Evolutionary conservation across 2,797 vertebrate species (phyloP).

Genomic region (Characodon lateralis): DNA sequence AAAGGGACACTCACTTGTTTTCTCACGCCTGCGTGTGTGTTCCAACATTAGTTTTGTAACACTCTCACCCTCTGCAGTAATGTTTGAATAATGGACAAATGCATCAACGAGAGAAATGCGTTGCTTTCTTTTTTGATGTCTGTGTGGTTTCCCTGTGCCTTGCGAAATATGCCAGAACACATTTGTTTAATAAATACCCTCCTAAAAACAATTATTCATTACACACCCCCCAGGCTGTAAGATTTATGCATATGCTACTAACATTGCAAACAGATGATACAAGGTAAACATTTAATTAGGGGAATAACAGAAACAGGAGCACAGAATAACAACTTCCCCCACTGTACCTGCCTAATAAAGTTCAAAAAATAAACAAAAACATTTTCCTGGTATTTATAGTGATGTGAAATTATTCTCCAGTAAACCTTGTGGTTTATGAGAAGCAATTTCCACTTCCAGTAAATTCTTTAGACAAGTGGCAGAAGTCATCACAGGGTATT

Average conservation of each 20-base stretch:
- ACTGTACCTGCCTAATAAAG: neutral
- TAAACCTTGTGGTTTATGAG: constrained; percentile 28
- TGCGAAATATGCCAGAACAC: constrained; percentile 64
- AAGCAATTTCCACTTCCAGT: constrained; percentile 29
- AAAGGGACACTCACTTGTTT: constrained; percentile 80
- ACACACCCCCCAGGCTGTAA: constrained; percentile 33
- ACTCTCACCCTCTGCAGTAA: neutral
- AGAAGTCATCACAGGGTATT: neutral
- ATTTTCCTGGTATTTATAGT: constrained; percentile 30
- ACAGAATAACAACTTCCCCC: constrained; percentile 17
- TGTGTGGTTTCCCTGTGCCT: constrained; percentile 18
- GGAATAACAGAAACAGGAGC: constrained; percentile 9
- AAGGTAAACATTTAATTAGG: constrained; percentile 1
- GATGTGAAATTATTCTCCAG: constrained; percentile 36
- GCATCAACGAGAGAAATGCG: constrained; percentile 2
- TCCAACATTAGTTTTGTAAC: neutral
- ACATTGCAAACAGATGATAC: constrained; percentile 43
- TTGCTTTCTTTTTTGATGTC: constrained; percentile 18
- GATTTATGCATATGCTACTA: constrained; percentile 52
- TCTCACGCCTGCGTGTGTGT: constrained; percentile 28
- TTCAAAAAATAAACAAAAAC: constrained; percentile 10
- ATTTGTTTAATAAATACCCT: constrained; percentile 75
- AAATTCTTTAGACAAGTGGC: constrained; percentile 12
- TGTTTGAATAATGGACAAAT: constrained; percentile 17
- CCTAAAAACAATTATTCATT: constrained; percentile 63